These are phyloP conservation scores for Haliclona indistincta DNA, from an alignment of 37 sponge, comb jelly and placozoan genomes.

Conservation along the genomic window DNA sequence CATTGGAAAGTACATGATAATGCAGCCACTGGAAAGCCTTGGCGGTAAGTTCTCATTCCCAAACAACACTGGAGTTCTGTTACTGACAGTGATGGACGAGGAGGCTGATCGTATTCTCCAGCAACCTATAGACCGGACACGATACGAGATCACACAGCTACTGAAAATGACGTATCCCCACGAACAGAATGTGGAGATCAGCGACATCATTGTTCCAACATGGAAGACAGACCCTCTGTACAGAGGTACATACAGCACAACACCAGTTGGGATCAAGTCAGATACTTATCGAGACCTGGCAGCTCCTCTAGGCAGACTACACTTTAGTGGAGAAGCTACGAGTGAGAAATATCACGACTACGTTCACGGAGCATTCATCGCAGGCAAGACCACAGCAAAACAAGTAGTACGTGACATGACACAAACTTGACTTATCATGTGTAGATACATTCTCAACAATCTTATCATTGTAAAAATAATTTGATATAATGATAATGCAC, in stretches of 20 bases:
- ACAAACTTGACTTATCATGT: too few species aligned
- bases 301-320: background rate
- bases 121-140: background rate
- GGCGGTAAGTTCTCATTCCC: too few species aligned
- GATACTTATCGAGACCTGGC: background rate
- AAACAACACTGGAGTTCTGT: background rate
- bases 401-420: too few species aligned
- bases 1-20: too few species aligned
- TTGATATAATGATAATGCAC: too few species aligned
- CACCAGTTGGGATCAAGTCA: background rate
- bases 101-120: background rate
- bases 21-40: too few species aligned
- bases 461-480: too few species aligned
- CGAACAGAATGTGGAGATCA: background rate
- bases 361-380: slow-evolving; percentile 22
- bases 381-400: slow-evolving; percentile 16
- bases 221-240: slow-evolving; percentile 28
- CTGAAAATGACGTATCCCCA: background rate
- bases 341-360: slow-evolving; percentile 12
- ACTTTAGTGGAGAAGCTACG: slow-evolving; percentile 35
- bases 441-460: too few species aligned
- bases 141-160: background rate
- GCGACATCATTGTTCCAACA: slow-evolving; percentile 15
- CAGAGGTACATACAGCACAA: slow-evolving; percentile 6
- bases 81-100: background rate